Percentiles rank a stretch among this genome's conserved stretches.
phyloP scores from a whole-genome alignment of 2,888 invertebrate species.

The Oxytorus armatus region DNA sequence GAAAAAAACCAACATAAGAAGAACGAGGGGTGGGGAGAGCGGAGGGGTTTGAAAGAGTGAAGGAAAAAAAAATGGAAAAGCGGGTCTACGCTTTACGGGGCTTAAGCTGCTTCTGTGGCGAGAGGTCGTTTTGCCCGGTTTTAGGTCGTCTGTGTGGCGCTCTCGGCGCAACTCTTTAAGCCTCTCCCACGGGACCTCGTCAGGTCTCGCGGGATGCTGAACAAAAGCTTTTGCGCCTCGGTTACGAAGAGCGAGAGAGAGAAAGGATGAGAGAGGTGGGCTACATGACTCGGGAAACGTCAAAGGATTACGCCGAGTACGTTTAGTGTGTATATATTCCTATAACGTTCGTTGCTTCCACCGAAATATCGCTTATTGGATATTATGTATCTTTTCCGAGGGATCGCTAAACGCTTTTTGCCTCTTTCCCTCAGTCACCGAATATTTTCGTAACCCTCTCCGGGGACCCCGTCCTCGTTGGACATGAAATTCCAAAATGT shows the following conservation, averaged over 20 bases:
- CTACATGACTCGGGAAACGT: slow-evolving; percentile 78
- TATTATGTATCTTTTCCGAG: slow-evolving; percentile 61
- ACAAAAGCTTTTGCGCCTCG: slow-evolving; percentile 70
- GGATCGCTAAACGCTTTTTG: slow-evolving; percentile 72
- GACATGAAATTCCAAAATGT: slow-evolving; percentile 72
- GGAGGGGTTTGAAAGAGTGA: neutral
- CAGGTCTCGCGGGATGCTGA: slow-evolving; percentile 74
- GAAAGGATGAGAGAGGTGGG: slow-evolving; percentile 21
- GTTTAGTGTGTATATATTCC: slow-evolving; percentile 45
- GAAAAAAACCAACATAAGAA: slow-evolving; percentile 21
- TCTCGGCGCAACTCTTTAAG: slow-evolving; percentile 77
- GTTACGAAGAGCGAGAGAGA: slow-evolving; percentile 39
- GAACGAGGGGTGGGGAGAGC: no score
- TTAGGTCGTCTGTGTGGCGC: slow-evolving; percentile 29
- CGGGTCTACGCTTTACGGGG: slow-evolving; percentile 40
- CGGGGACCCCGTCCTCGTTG: slow-evolving; percentile 16
- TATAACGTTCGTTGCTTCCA: slow-evolving; percentile 26
- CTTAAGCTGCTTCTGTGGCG: slow-evolving; percentile 50
- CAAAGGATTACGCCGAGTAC: slow-evolving; percentile 78
- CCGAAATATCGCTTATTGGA: slow-evolving; percentile 54
- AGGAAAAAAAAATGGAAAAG: slow-evolving; percentile 47
- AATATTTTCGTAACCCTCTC: slow-evolving; percentile 63
- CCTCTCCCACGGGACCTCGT: slow-evolving; percentile 74
- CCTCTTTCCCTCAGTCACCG: slow-evolving; percentile 65
- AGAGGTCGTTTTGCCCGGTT: slow-evolving; percentile 44